A percentile compares a stretch with the other conserved stretches of the same genome.
Evolutionary conservation across 1,140 invertebrate genomes (phyloP).

Genomic region (Procambarus clarkii): DNA sequence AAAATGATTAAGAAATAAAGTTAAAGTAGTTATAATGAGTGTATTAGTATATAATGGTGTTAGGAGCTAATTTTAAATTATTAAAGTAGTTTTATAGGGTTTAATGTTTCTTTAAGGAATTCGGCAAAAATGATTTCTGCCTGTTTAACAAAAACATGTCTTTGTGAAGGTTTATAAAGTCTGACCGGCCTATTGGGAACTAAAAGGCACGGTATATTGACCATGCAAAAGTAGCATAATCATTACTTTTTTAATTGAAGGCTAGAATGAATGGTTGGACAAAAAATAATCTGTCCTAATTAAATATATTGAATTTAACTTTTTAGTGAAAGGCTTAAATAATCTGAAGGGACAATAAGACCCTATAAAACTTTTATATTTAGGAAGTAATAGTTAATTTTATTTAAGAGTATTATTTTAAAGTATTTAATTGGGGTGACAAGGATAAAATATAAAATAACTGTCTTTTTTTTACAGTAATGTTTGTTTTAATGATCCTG

Average conservation of each 20-base stretch:
- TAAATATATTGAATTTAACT: neutral
- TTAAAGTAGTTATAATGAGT: too few species aligned
- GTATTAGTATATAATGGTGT: too few species aligned
- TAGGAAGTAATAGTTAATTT: slow-evolving; percentile 74
- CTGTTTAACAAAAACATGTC: slow-evolving; percentile 37
- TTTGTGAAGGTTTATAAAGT: slow-evolving; percentile 13
- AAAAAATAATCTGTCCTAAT: slow-evolving; percentile 20
- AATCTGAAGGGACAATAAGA: too few species aligned
- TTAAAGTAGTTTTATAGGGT: too few species aligned
- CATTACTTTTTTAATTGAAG: slow-evolving; percentile 22
- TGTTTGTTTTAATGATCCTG: slow-evolving; percentile 72
- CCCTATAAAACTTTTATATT: slow-evolving; percentile 77
- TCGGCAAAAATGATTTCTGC: slow-evolving; percentile 9
- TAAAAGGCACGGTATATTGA: slow-evolving; percentile 35
- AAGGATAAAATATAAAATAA: neutral
- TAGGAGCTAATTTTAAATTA: too few species aligned
- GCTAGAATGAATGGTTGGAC: slow-evolving; percentile 14
- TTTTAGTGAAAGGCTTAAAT: too few species aligned
- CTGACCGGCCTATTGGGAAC: neutral
- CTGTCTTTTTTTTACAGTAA: slow-evolving; percentile 70
- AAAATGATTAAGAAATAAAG: too few species aligned
- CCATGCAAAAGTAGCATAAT: slow-evolving; percentile 37
- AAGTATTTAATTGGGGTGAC: neutral
- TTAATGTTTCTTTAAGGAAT: neutral
- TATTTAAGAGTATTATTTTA: neutral